These are phyloP conservation scores for Aegotheles bennettii DNA, from an alignment of 2,113 vertebrate genomes.

Conservation along the genomic window DNA sequence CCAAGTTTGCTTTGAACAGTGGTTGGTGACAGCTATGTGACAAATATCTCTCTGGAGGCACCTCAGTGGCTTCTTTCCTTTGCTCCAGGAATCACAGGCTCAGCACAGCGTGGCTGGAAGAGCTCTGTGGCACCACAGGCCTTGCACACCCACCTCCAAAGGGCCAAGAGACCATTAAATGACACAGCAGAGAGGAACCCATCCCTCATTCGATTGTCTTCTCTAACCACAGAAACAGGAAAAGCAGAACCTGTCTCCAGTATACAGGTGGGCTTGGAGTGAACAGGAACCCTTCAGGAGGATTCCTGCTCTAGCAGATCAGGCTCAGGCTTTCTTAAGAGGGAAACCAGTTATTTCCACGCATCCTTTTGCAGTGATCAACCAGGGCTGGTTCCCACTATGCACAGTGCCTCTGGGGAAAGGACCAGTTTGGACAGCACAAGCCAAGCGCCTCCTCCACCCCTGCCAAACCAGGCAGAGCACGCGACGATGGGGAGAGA, in stretches of 20 bases:
- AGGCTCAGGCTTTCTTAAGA: not conserved
- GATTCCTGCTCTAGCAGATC: not conserved
- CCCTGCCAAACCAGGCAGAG: not conserved
- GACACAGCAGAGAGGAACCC: not conserved
- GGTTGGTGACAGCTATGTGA: not conserved
- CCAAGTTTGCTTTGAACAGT: not conserved
- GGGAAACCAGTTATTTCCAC: not conserved
- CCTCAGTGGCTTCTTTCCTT: not conserved
- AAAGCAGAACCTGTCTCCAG: not conserved
- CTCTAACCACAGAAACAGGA: not conserved
- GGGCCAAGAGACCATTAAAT: not conserved
- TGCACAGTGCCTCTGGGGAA: not conserved
- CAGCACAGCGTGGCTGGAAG: not conserved
- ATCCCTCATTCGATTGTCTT: not conserved
- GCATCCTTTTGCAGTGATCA: not conserved
- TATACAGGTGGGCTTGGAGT: not conserved
- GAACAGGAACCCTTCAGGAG: not conserved
- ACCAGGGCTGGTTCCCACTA: not conserved
- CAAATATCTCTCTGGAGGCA: not conserved
- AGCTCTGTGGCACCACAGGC: not conserved
- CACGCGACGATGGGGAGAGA: not conserved
- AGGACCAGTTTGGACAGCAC: not conserved
- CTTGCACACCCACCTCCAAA: not conserved
- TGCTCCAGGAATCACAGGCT: not conserved
- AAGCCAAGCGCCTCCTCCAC: not conserved